These are phyloP conservation scores for Cavia porcellus DNA, from an alignment of 2,113 vertebrate species.

Conservation along the genomic window DNA sequence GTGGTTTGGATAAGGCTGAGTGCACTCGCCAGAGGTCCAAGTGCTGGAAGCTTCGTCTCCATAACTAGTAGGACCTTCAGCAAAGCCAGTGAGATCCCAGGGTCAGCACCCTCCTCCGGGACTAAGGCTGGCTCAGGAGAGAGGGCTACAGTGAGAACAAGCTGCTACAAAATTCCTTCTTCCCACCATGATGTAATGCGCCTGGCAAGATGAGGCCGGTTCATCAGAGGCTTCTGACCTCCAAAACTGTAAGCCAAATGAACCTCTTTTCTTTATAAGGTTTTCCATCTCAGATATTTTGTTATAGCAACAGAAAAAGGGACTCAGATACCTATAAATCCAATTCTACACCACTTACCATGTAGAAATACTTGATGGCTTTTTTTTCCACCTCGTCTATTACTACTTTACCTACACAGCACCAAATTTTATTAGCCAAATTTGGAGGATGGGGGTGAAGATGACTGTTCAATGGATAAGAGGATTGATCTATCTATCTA, in stretches of 20 bases:
- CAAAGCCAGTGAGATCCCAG: neutral
- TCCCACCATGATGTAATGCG: neutral
- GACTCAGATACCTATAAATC: neutral
- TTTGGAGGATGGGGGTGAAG: neutral
- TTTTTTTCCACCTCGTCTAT: neutral
- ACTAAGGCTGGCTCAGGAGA: neutral
- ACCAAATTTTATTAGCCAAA: neutral
- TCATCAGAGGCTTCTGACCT: neutral
- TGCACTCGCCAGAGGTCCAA: neutral
- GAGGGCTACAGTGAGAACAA: neutral
- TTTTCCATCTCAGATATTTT: neutral
- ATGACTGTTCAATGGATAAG: neutral
- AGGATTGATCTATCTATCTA: neutral
- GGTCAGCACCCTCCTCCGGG: neutral
- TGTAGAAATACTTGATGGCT: neutral
- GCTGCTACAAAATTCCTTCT: neutral
- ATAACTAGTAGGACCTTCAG: neutral
- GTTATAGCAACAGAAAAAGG: neutral
- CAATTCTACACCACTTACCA: neutral
- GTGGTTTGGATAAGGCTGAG: neutral
- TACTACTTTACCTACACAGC: neutral
- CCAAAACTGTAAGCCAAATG: neutral
- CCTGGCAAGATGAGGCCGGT: neutral
- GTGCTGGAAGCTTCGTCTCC: neutral
- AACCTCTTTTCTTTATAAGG: neutral